These are phyloP conservation scores for Myripristis jacobus DNA, from an alignment of 2,797 vertebrate genomes.

Conservation along the genomic window DNA sequence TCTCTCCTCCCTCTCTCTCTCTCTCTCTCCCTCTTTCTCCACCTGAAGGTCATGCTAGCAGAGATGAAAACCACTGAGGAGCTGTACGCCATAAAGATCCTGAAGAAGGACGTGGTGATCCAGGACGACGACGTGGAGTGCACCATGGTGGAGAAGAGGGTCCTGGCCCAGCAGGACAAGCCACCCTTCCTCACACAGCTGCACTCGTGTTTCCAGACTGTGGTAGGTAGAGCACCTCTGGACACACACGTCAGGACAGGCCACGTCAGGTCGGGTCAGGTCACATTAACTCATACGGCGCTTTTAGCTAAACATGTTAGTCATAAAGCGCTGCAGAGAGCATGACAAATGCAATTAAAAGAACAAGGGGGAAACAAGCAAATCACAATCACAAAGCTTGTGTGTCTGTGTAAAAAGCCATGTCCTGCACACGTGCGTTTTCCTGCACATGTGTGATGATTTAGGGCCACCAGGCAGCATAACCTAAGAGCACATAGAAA, in stretches of 20 bases:
- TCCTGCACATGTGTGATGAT: background rate
- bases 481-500: constrained; percentile 12
- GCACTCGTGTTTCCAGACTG: constrained; percentile 98
- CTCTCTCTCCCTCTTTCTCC: background rate
- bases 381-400: constrained; percentile 26
- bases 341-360: constrained; percentile 31
- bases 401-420: background rate
- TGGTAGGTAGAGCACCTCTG: constrained; percentile 82
- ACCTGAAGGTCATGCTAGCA: constrained; percentile 91
- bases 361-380: constrained; percentile 38
- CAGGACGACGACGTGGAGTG: constrained; percentile 98
- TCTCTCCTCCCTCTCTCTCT: background rate
- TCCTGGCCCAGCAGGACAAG: constrained; percentile 92
- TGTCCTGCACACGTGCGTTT: background rate
- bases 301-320: constrained; percentile 60
- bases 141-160: constrained; percentile 98
- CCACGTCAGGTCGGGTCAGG: constrained; percentile 41
- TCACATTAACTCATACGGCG: constrained; percentile 53
- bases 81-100: constrained; percentile 95
- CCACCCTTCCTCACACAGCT: constrained; percentile 95
- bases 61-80: constrained; percentile 91
- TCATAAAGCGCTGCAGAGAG: constrained; percentile 42
- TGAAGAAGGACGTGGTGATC: constrained; percentile 98
- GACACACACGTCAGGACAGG: constrained; percentile 13
- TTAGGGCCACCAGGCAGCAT: constrained; percentile 26